phyloP scores from a whole-genome alignment of 1,140 invertebrate species.

The Calycopis cecrops region DNA sequence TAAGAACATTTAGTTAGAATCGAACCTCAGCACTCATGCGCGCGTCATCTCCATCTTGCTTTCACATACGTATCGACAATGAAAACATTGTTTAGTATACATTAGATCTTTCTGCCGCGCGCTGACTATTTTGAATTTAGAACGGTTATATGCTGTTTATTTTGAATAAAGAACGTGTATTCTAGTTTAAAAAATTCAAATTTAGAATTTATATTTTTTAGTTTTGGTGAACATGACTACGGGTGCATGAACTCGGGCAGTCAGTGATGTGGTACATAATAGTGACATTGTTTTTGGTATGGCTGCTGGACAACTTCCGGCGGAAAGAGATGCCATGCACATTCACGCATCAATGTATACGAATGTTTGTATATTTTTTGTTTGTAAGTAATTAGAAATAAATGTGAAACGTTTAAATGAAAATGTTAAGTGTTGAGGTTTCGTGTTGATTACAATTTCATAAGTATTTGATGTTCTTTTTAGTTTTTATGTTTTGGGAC shows the following conservation, averaged over 20 bases:
- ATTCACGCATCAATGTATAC: constrained; percentile 45
- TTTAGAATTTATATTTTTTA: constrained; percentile 2
- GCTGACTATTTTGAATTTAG: neutral
- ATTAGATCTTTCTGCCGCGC: constrained; percentile 15
- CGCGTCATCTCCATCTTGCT: constrained; percentile 49
- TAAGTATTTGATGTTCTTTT: too few relatives aligned
- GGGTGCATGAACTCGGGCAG: neutral
- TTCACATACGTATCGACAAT: constrained; percentile 53
- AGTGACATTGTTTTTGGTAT: constrained; percentile 54
- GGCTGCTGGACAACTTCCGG: constrained; percentile 52
- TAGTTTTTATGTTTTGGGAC: too few relatives aligned
- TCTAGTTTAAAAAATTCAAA: constrained; percentile 12
- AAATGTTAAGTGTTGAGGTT: too few relatives aligned
- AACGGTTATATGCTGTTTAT: neutral
- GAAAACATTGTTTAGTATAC: constrained; percentile 39
- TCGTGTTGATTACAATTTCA: too few relatives aligned
- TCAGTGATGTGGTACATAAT: constrained; percentile 45
- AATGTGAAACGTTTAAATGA: too few relatives aligned
- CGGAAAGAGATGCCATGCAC: constrained; percentile 42
- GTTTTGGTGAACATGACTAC: neutral
- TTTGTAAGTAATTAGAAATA: constrained; percentile 13
- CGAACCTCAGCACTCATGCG: constrained; percentile 38
- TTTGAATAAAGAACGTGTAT: neutral
- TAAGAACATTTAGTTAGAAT: constrained; percentile 41
- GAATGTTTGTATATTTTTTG: constrained; percentile 49